phyloP scores from a whole-genome alignment of 1,140 invertebrate species.

The Drosophila truncata region DNA sequence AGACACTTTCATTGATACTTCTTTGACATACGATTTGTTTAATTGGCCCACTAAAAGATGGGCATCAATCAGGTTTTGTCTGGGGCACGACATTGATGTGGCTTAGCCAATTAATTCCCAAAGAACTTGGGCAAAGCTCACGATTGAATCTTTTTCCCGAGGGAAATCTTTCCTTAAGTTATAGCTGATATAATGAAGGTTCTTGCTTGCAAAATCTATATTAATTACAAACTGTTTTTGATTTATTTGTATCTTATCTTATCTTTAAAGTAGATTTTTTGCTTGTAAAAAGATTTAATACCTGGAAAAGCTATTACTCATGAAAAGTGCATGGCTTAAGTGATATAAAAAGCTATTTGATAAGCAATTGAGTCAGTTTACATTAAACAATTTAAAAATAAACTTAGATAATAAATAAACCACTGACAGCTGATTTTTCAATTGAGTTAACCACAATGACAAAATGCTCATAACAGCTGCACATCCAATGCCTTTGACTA shows the following conservation, averaged over 20 bases:
- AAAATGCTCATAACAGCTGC: too few relatives aligned
- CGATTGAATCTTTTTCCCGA: neutral
- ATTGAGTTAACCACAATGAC: too few relatives aligned
- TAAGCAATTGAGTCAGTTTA: neutral
- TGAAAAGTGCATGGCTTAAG: neutral
- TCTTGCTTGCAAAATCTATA: neutral
- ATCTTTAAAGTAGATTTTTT: neutral
- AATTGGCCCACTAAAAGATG: constrained; percentile 78
- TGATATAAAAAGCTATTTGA: neutral
- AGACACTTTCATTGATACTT: constrained; percentile 46
- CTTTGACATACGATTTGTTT: constrained; percentile 77
- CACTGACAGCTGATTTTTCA: neutral
- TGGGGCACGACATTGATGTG: constrained; percentile 29
- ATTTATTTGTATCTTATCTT: constrained; percentile 19
- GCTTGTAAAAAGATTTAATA: neutral
- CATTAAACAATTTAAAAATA: neutral
- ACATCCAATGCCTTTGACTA: neutral
- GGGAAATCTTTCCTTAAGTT: constrained; percentile 16
- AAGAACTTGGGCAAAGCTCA: constrained; percentile 23
- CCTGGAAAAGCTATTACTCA: constrained; percentile 1
- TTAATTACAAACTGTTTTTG: neutral
- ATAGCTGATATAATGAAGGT: constrained; percentile 18
- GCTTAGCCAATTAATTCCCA: constrained; percentile 57
- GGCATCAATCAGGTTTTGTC: constrained; percentile 67
- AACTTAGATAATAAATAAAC: neutral